A percentile compares a stretch with the other conserved stretches of the same genome.
phyloP scores from a whole-genome alignment of 2,797 vertebrate genomes.

The Scolopax rusticola region DNA sequence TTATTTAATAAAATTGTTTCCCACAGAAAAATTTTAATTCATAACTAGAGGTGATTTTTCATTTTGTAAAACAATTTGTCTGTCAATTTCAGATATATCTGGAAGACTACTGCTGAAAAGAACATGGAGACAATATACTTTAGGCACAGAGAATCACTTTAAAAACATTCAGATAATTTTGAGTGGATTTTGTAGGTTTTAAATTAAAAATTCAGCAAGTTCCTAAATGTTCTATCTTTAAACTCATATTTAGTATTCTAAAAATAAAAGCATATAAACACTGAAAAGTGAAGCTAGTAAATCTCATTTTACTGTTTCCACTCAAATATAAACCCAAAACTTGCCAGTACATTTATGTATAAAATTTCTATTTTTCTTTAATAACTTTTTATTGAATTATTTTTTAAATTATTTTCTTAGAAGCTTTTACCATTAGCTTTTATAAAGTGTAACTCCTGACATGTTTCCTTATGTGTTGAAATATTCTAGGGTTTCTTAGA shows the following conservation, averaged over 20 bases:
- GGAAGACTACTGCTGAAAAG: background rate
- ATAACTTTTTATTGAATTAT: background rate
- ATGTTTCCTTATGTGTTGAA: background rate
- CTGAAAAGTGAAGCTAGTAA: background rate
- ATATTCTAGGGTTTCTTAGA: background rate
- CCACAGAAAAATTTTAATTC: background rate
- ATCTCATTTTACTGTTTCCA: background rate
- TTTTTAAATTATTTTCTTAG: background rate
- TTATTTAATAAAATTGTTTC: background rate
- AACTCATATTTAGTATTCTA: background rate
- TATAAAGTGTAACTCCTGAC: background rate
- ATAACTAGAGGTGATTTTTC: background rate
- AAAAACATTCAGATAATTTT: background rate
- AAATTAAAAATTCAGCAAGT: background rate
- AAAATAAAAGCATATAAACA: background rate
- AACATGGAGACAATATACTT: background rate
- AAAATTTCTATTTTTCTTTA: background rate
- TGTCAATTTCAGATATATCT: background rate
- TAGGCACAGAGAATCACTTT: background rate
- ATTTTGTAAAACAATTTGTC: background rate
- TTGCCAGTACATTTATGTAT: background rate
- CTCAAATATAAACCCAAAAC: background rate
- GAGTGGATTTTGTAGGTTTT: background rate
- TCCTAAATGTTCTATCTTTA: background rate
- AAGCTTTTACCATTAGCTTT: background rate